Conservation (phyloP, 2,113 vertebrate genomes). For the Hirundichthys speculiger region DNA sequence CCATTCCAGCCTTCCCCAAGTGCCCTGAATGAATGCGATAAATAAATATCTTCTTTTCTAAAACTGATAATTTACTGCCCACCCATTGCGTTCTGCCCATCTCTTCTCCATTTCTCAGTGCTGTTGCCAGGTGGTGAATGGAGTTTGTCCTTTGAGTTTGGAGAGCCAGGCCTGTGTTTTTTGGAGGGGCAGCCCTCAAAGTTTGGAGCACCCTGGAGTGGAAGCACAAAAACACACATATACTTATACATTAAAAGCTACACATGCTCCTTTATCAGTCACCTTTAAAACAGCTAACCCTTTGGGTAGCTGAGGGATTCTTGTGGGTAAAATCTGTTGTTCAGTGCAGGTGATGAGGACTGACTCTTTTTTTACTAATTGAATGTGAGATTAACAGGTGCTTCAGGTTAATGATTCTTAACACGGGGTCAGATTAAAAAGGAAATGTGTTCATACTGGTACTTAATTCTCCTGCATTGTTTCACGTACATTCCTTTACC, state of each 20-base stretch:
- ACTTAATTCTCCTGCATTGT: not conserved
- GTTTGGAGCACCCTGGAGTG: constrained; percentile 82
- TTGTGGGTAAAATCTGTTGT: constrained; percentile 23
- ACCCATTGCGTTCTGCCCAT: constrained; percentile 70
- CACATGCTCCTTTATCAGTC: constrained; percentile 66
- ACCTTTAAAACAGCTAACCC: constrained; percentile 39
- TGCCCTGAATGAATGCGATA: constrained; percentile 73
- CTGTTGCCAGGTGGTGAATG: constrained; percentile 74
- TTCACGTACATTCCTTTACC: not conserved
- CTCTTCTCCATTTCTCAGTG: constrained; percentile 77
- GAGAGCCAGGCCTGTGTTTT: constrained; percentile 76
- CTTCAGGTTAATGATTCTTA: constrained; percentile 46
- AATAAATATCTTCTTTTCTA: constrained; percentile 78
- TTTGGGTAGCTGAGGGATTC: constrained; percentile 26
- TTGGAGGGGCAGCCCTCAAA: constrained; percentile 74
- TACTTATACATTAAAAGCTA: constrained; percentile 60
- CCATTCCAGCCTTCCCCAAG: constrained; percentile 46
- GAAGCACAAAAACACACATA: constrained; percentile 62
- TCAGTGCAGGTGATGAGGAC: constrained; percentile 21
- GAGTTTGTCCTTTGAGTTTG: constrained; percentile 73
- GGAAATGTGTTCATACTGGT: not conserved
- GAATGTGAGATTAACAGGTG: constrained; percentile 36
- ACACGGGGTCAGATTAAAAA: constrained; percentile 19
- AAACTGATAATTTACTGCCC: constrained; percentile 80
- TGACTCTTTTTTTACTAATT: constrained; percentile 49